Conservation (phyloP, 2,888 invertebrate species). For the Cantharis rustica region DNA sequence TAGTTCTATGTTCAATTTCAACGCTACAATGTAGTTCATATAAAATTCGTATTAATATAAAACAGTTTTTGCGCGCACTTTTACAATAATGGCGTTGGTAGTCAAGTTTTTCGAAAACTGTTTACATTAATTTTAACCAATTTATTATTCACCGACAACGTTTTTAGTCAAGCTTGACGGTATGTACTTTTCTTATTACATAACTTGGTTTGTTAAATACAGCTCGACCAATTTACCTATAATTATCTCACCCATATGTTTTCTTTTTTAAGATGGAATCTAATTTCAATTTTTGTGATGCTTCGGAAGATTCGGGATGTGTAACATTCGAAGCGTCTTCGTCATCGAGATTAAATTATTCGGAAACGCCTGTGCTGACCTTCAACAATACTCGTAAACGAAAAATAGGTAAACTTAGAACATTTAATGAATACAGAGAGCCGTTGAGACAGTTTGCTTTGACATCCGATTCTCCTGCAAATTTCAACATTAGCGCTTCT, state of each 20-base stretch:
- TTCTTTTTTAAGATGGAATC: constrained; percentile 21
- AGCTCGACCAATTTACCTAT: not conserved
- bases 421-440: not conserved
- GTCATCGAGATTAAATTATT: constrained; percentile 10
- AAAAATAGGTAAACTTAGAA: constrained; percentile 25
- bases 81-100: not conserved
- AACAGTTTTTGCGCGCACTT: not conserved
- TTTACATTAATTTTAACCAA: not conserved
- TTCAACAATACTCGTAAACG: constrained; percentile 39
- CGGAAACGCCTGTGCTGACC: constrained; percentile 26
- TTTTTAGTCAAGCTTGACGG: not conserved
- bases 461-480: constrained; percentile 8
- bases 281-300: constrained; percentile 7
- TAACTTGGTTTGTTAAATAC: not conserved
- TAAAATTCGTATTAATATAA: no score
- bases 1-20: not conserved
- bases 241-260: not conserved
- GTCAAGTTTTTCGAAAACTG: not conserved
- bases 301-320: constrained; percentile 32
- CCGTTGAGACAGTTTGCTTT: not conserved
- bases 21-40: not conserved
- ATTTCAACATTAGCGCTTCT: constrained; percentile 7
- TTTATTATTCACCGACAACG: not conserved
- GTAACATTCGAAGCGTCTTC: constrained; percentile 13
- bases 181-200: not conserved